Evolutionary conservation across 2,797 vertebrate genomes (phyloP), one percentile per base, ranked within the genome.

Genomic region (Esox masquinongy): DNA sequence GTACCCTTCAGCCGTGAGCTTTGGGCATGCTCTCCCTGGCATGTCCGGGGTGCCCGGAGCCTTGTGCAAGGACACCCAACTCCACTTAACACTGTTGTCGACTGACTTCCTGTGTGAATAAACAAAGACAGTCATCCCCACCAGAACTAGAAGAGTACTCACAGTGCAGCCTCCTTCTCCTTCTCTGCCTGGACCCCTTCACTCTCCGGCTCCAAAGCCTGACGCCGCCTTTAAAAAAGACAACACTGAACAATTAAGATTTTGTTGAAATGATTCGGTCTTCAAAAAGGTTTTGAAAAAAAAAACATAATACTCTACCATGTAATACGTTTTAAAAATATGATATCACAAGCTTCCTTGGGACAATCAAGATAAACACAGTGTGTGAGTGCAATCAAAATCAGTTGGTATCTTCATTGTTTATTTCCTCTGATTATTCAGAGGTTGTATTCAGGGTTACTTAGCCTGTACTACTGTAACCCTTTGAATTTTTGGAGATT

Each of bases 141-240:
- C 7, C n/a, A 59, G 56, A 24, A 59, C 19, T 59, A 59, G 17
- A 59, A 12, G 17, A 17, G 56, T 43, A 98, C 97, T 97, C 93
- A 99, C 98, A 95, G 84, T 14, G 96, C 95, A 0, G 97, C 97
- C 87, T 98, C 96, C 80, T 97, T 98, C 88, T 97, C 97, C 86
- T 95, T 95, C 91, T 94, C 91, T 0, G 96, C 96, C 87, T 95
- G 93, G 78, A 95, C 92, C 86, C 95, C 95, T 80, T 97, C 96
- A 76, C 95, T 94, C 86, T 98, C 97, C 75, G 96, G 96, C 91
- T 96, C 97, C 92, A 99, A 92, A 84, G 95, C 92, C 61, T 94
- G 95, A 81, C 96, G 96, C 76, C 96, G 96, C 92, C 97, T 98
- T 91, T 29, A 70, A 75, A 24, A 74, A 2, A 39, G 31, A 56